phyloP scores from a whole-genome alignment of 1,140 invertebrate genomes.

The Achatina immaculata region DNA sequence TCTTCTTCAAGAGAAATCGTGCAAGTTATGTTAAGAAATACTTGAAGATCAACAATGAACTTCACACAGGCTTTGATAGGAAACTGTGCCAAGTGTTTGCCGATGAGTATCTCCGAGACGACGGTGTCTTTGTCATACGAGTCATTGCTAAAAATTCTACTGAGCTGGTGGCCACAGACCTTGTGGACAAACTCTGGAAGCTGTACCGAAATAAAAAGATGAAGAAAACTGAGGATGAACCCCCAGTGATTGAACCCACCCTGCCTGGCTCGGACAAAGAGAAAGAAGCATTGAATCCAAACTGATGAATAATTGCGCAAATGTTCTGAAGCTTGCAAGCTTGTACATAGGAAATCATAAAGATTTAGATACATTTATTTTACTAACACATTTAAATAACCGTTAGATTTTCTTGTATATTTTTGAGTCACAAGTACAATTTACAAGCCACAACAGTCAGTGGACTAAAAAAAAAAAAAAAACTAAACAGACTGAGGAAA shows the following conservation, averaged over 20 bases:
- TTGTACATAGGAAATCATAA: too few relatives aligned
- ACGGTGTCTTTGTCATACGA: constrained; percentile 66
- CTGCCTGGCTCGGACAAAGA: constrained; percentile 42
- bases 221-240: constrained; percentile 43
- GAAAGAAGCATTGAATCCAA: constrained; percentile 45
- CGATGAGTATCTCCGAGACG: constrained; percentile 63
- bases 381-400: too few relatives aligned
- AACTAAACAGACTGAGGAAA: too few relatives aligned
- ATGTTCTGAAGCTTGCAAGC: too few relatives aligned
- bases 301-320: not conserved
- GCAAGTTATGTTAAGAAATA: constrained; percentile 66
- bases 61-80: constrained; percentile 57
- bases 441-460: too few relatives aligned
- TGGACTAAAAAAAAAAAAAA: too few relatives aligned
- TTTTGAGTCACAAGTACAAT: too few relatives aligned
- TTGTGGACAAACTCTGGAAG: constrained; percentile 65
- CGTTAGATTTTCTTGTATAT: too few relatives aligned
- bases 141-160: constrained; percentile 68
- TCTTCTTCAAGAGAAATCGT: constrained; percentile 55
- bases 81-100: constrained; percentile 61
- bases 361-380: too few relatives aligned
- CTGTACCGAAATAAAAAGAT: constrained; percentile 55
- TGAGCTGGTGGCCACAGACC: constrained; percentile 66
- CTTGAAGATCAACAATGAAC: constrained; percentile 57
- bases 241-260: constrained; percentile 25